These are phyloP conservation scores for Euglossa dilemma DNA, from an alignment of 1,140 invertebrate genomes.

Conservation along the genomic window DNA sequence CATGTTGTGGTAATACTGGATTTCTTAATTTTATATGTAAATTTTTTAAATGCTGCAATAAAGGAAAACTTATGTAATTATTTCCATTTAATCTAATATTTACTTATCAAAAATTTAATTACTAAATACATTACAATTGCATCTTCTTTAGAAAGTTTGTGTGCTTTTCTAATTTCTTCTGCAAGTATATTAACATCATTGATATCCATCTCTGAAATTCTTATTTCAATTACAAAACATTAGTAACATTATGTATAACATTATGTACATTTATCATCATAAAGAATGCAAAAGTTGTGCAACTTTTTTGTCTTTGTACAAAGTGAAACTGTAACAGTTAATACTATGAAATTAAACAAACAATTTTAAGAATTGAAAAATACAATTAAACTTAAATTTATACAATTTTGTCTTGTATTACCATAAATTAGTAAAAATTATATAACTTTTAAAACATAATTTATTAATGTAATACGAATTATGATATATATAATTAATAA, in stretches of 20 bases:
- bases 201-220: background rate
- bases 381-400: too few species aligned
- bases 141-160: background rate
- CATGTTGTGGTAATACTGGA: constrained; percentile 67
- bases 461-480: too few species aligned
- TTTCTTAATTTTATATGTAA: constrained; percentile 59
- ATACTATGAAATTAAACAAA: too few species aligned
- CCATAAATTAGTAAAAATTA: too few species aligned
- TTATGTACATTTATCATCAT: too few species aligned
- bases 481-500: too few species aligned
- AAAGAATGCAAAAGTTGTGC: too few species aligned
- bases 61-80: background rate
- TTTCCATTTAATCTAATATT: background rate
- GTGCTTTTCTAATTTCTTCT: background rate
- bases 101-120: constrained; percentile 2
- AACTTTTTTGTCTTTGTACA: too few species aligned
- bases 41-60: constrained; percentile 34
- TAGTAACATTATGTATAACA: background rate
- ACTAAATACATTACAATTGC: background rate
- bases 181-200: constrained; percentile 35
- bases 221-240: background rate
- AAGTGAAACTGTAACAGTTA: too few species aligned
- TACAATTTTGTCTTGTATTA: too few species aligned
- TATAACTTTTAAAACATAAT: too few species aligned
- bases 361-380: too few species aligned